Base-by-base conservation (phyloP, 2,113 vertebrate genomes). In the Globicephala melas region DNA sequence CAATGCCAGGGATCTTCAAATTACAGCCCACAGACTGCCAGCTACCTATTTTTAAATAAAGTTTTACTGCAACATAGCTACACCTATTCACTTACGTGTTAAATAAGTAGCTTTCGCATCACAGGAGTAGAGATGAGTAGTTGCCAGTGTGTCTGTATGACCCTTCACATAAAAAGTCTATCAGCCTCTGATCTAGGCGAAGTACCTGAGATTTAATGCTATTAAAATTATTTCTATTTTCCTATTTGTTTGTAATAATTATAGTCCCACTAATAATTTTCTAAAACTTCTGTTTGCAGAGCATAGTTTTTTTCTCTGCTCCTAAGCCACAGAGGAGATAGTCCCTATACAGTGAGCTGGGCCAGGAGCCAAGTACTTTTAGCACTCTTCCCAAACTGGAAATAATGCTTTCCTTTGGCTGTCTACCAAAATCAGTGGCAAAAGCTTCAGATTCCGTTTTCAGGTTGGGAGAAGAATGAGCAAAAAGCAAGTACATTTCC, bases 361-460 rank as follows among this genome's bases (percentile, higher is more conserved):
- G 73, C 44, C n/a, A 83, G n/a, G 8, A 76, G 89, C 81, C 79
- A 91, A 84, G 28, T 17, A 50, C 77, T 83, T 73, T 62, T 18
- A 83, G 44, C 55, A 31, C 11, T 58, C 74, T 88, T 94, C n/a
- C 60, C 70, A 84, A 97, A 93, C 41, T 70, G 50, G 38, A 80
- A 96, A 93, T 41, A 41, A 92, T 33, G 28, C 38, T 94, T 55
- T 94, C 50, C 65, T 90, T 65, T 94, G 63, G 92, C 92, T 88
- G 38, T 12, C 76, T 88, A 93, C 53, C 86, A 91, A 93, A 96
- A 80, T 53, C 58, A 85, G 41, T 33, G 28, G 62, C 53, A 92
- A 96, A 85, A 94, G 38, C 26, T 90, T 94, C 68, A 68, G 38
- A 94, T 70, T 94, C 65, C 76, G 50, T 89, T 81, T 65, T 90